Percentiles rank a stretch among this genome's conserved stretches.
Evolutionary conservation across 2,888 invertebrate species (phyloP).

Genomic region (Ormyrus labotus): DNA sequence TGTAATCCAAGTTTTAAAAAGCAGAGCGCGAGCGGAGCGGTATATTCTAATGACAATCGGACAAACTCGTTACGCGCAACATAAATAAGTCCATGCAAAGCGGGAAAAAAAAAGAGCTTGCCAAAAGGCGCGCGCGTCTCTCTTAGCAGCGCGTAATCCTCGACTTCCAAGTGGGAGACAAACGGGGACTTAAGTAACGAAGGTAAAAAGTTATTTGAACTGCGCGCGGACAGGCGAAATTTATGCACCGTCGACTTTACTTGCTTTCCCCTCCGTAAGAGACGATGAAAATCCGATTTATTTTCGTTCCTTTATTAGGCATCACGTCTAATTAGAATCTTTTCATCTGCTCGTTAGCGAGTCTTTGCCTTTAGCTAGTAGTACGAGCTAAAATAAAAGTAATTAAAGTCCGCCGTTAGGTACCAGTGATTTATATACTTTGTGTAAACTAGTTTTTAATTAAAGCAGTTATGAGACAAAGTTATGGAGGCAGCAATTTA

Average conservation of each 20-base stretch:
- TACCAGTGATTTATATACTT: too few species aligned
- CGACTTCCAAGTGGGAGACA: conserved; percentile 3
- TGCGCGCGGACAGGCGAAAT: not conserved
- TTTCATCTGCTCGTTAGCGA: not conserved
- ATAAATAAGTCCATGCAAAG: not conserved
- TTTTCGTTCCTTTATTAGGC: not conserved
- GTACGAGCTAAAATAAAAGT: not conserved
- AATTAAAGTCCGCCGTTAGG: too few species aligned
- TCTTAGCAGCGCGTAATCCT: conserved; percentile 20
- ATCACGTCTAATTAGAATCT: conserved; percentile 1
- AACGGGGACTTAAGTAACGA: conserved; percentile 23
- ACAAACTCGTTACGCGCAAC: too few species aligned
- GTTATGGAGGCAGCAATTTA: too few species aligned
- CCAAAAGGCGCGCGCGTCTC: not conserved
- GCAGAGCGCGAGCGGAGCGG: too few species aligned
- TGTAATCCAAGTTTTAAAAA: not conserved
- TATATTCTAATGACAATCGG: not conserved
- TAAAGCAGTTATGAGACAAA: too few species aligned
- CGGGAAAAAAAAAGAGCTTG: conserved; percentile 6
- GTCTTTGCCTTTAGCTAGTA: not conserved
- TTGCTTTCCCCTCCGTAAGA: conserved; percentile 11
- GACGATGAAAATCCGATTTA: conserved; percentile 21
- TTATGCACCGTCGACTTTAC: conserved; percentile 22
- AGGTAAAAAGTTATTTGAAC: conserved; percentile 42
- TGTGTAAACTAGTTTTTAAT: too few species aligned